Evolutionary conservation across 1,140 invertebrate genomes (phyloP).

Genomic region (Parapsyche elsis): DNA sequence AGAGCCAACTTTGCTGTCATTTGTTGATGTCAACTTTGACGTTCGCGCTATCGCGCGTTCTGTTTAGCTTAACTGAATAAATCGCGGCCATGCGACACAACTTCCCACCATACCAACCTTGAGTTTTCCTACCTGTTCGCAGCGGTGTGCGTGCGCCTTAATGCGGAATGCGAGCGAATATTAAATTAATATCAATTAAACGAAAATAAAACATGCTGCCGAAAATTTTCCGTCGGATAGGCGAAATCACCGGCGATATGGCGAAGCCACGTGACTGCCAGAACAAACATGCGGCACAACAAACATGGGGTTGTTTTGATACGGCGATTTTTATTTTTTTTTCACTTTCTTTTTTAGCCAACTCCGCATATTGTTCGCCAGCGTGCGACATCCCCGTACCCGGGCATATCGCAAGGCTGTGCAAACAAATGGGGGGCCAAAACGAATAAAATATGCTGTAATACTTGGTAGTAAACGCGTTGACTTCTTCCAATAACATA

Average conservation of each 20-base stretch:
- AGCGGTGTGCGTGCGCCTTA: no score
- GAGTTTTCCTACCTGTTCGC: no score
- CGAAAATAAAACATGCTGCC: neutral
- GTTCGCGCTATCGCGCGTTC: no score
- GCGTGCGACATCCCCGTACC: conserved; percentile 12
- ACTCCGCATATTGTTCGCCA: conserved; percentile 35
- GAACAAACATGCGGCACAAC: conserved; percentile 27
- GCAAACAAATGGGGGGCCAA: conserved; percentile 31
- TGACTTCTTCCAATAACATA: conserved; percentile 3
- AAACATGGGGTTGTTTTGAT: conserved; percentile 35
- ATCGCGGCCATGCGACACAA: no score
- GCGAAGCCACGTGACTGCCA: conserved; percentile 24
- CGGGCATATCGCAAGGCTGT: conserved; percentile 19
- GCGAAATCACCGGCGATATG: conserved; percentile 1
- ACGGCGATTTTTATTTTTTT: conserved; percentile 36
- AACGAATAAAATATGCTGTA: conserved; percentile 35
- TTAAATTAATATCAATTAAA: no score
- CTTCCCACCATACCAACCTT: no score
- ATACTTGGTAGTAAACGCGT: conserved; percentile 6
- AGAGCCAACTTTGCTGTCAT: no score
- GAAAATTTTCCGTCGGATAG: conserved; percentile 4
- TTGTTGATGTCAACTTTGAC: no score
- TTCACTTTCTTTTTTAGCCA: conserved; percentile 15
- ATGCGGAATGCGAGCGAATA: no score
- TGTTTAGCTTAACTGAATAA: no score